phyloP scores from a whole-genome alignment of 2,113 vertebrate species.

The Balaenoptera acutorostrata region DNA sequence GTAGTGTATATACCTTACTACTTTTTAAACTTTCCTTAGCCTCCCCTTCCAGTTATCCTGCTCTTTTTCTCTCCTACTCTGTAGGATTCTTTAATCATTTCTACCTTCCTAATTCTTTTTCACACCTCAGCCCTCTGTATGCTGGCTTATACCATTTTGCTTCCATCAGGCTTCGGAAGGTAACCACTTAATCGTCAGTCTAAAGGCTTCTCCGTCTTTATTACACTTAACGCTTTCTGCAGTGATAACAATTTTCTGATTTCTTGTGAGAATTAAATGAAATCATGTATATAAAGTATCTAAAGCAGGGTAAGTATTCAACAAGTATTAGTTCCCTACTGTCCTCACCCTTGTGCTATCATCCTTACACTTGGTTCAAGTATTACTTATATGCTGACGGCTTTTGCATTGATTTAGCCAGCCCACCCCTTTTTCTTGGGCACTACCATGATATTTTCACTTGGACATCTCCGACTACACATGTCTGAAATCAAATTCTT shows the following conservation, averaged over 20 bases:
- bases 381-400: not conserved
- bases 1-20: not conserved
- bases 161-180: not conserved
- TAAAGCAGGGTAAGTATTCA: not conserved
- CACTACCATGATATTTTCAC: not conserved
- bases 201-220: not conserved
- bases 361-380: not conserved
- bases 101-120: not conserved
- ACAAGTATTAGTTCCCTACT: not conserved
- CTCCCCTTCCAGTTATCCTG: not conserved
- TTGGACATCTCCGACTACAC: not conserved
- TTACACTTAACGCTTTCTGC: not conserved
- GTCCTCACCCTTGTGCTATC: not conserved
- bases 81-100: not conserved
- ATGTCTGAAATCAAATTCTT: not conserved
- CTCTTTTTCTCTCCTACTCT: fast-evolving
- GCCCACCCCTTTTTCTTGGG: not conserved
- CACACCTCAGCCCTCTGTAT: not conserved
- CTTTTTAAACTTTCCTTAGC: not conserved
- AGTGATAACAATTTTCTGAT: not conserved
- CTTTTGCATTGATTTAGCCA: not conserved
- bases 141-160: not conserved
- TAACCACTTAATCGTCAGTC: not conserved
- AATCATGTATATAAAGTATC: not conserved
- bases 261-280: not conserved